These are phyloP conservation scores for Pseudochirops corinnae DNA, from an alignment of 2,797 vertebrate species.

Conservation along the genomic window DNA sequence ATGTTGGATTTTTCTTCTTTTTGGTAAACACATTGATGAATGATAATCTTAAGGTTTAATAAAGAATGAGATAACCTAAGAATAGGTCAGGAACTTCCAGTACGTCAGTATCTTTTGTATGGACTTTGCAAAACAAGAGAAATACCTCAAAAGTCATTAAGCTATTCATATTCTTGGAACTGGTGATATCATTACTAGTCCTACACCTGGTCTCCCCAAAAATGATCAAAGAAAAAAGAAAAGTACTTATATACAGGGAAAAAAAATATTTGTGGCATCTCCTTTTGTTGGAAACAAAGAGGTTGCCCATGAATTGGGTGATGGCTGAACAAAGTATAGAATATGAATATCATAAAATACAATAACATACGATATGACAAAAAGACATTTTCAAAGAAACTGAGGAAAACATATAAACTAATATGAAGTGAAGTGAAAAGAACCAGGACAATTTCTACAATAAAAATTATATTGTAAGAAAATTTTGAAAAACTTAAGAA, in stretches of 20 bases:
- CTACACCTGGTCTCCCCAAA: not conserved
- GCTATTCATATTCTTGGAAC: not conserved
- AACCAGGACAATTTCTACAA: not conserved
- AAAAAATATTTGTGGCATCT: not conserved
- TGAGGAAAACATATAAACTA: not conserved
- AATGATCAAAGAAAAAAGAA: not conserved
- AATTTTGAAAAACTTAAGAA: not conserved
- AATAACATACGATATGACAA: not conserved
- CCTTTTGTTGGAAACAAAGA: not conserved
- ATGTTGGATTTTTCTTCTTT: not conserved
- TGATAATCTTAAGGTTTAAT: slow-evolving; percentile 27
- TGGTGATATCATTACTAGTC: not conserved
- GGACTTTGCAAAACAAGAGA: not conserved
- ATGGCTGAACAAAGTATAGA: not conserved
- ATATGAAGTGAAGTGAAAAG: not conserved
- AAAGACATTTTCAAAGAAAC: not conserved
- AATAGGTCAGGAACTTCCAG: not conserved
- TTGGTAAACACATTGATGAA: slow-evolving; percentile 21
- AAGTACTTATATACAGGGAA: too few species aligned
- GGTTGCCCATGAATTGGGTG: not conserved
- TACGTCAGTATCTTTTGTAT: slow-evolving; percentile 18
- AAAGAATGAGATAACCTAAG: slow-evolving; percentile 25
- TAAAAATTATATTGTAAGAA: not conserved
- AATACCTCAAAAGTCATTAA: not conserved
- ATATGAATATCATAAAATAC: not conserved